Percentiles rank a stretch among this genome's conserved stretches.
These are phyloP conservation scores for Montipora capricornis DNA, from an alignment of 64 coral and sea anemone genomes.

Conservation along the genomic window DNA sequence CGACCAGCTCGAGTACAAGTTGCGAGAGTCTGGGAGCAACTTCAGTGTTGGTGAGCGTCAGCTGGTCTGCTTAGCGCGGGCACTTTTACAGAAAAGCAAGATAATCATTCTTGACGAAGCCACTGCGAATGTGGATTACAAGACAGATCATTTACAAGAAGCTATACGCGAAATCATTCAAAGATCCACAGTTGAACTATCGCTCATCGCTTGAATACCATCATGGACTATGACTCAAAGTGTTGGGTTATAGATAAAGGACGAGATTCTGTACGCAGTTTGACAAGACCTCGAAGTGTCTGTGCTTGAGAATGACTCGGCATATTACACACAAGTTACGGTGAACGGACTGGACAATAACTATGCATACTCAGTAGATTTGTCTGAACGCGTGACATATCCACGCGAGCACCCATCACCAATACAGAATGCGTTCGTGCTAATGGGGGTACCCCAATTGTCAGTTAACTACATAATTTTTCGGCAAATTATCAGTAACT, in stretches of 20 bases:
- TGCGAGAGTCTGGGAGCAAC: conserved; percentile 37
- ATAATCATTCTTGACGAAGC: conserved; percentile 54
- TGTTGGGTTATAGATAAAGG: background rate
- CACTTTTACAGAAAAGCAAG: conserved; percentile 18
- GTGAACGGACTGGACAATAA: too few relatives aligned
- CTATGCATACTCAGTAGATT: too few relatives aligned
- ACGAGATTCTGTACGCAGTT: background rate
- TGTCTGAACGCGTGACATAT: too few relatives aligned
- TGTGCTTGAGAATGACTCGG: background rate
- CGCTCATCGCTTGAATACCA: background rate
- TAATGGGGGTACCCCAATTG: too few relatives aligned
- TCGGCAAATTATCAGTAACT: too few relatives aligned
- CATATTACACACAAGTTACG: background rate
- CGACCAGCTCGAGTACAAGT: conserved; percentile 29
- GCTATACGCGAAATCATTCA: background rate
- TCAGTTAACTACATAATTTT: too few relatives aligned
- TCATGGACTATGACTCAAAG: background rate
- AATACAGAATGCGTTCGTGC: too few relatives aligned
- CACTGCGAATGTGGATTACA: background rate
- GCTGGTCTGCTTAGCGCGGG: conserved; percentile 43
- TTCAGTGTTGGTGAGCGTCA: conserved; percentile 22
- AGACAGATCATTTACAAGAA: conserved; percentile 2
- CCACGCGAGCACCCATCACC: too few relatives aligned
- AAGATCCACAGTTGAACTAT: background rate
- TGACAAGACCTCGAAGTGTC: too few relatives aligned